Conservation (phyloP, 2,113 vertebrate species). For the Artemisiospiza belli region DNA sequence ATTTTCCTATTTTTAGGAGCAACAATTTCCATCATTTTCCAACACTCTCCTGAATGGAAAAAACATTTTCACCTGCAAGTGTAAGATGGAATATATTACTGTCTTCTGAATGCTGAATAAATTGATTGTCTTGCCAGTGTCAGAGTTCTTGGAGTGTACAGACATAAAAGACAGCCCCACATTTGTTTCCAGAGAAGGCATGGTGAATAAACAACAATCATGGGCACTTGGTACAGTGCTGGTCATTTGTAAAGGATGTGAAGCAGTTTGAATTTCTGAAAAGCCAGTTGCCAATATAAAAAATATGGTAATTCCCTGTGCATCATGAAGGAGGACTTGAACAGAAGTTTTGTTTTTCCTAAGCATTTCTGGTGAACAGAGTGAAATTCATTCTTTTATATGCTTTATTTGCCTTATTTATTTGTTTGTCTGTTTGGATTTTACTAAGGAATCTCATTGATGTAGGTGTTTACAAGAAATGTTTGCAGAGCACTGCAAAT, state of each 20-base stretch:
- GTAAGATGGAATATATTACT: background rate
- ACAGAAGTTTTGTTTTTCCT: background rate
- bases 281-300: background rate
- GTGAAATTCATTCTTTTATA: background rate
- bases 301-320: background rate
- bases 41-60: background rate
- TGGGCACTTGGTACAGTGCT: background rate
- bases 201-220: background rate
- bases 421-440: background rate
- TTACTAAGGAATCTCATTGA: background rate
- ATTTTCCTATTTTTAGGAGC: background rate
- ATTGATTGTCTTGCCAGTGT: background rate
- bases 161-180: background rate
- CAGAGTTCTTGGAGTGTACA: background rate
- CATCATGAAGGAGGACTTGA: rapidly evolving
- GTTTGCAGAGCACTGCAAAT: background rate
- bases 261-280: background rate
- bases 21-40: background rate
- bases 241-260: background rate
- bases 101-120: background rate
- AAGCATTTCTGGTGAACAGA: background rate
- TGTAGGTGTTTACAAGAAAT: background rate
- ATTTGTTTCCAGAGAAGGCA: background rate
- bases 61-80: background rate
- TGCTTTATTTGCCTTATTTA: background rate